phyloP scores from a whole-genome alignment of 1,140 invertebrate species.

The Pogonognathellus flavescens region DNA sequence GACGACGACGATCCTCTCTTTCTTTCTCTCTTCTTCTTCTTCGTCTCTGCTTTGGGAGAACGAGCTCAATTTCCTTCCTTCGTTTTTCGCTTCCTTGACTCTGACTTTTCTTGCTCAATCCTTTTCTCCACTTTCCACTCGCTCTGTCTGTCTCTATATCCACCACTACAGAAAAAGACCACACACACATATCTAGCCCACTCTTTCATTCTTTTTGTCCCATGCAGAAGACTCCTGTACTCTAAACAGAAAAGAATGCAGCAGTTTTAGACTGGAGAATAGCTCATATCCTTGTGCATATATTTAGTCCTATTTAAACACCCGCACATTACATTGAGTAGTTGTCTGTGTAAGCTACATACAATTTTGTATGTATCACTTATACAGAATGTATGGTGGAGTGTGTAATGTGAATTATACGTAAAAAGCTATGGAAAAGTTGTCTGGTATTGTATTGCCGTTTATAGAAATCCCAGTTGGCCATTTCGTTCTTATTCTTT shows the following conservation, averaged over 20 bases:
- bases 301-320: slow-evolving; percentile 1
- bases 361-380: too few species aligned
- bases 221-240: too few species aligned
- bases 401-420: too few species aligned
- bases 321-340: background rate
- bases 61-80: slow-evolving; percentile 49
- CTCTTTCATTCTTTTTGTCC: too few species aligned
- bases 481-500: slow-evolving; percentile 59
- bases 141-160: background rate
- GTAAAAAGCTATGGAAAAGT: too few species aligned
- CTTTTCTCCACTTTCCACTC: slow-evolving; percentile 17
- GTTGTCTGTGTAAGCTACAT: background rate
- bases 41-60: slow-evolving; percentile 30
- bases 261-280: too few species aligned
- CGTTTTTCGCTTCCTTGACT: slow-evolving; percentile 43
- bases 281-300: too few species aligned
- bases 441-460: slow-evolving; percentile 9
- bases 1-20: slow-evolving; percentile 34
- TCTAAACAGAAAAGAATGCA: too few species aligned
- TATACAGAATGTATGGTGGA: too few species aligned
- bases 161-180: background rate
- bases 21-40: background rate
- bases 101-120: slow-evolving; percentile 42
- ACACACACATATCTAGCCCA: background rate
- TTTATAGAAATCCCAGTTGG: slow-evolving; percentile 58